Base-by-base conservation (phyloP, 1,140 invertebrate genomes). In the Tetramorium simillimum region DNA sequence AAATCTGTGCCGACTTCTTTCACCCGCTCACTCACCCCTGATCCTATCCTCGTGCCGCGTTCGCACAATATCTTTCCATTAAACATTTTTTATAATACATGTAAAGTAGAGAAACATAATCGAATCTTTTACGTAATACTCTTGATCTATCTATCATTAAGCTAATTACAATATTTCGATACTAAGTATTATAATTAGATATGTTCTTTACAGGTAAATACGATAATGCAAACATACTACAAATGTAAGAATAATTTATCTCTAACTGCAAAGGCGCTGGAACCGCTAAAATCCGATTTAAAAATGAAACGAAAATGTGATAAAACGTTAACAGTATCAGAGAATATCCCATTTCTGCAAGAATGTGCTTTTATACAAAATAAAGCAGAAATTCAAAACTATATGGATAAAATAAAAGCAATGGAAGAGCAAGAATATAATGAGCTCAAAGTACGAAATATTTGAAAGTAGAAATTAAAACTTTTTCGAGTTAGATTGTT, bases 331-430 rank as follows among this genome's bases (percentile, higher is more conserved):
- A n/a, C n/a, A n/a, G 65, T 88, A 16, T 89, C 92, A 0, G 89
- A 93, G 56, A 91, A 96, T 86, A 93, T 95, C 49, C 89, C 91
- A 6, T 89, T 96, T 58, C 78, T 96, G 10, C 95, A 96, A 93
- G 95, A 96, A 89, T 92, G 96, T 24, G 95, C 96, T 63, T 97
- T 95, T 92, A 92, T 95, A 46, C 82, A 92, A 37, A 94, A 96
- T 92, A 93, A 95, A 90, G 63, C 89, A 14, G 88, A 92, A 78
- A 96, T 97, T 10, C 88, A 87, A 87, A 86, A 93, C 73, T 93
- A 95, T 69, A 49, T 95, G 1, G 77, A 93, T 4, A 70, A 92
- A 12, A 91, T 92, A 10, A 91, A 95, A 77, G 40, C 87, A 60
- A 82, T 76, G 88, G 95, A 93, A 88, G 89, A 86, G 12, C 78